Conservation (phyloP, 2,888 invertebrate genomes). For the Amblyteles armatorius region DNA sequence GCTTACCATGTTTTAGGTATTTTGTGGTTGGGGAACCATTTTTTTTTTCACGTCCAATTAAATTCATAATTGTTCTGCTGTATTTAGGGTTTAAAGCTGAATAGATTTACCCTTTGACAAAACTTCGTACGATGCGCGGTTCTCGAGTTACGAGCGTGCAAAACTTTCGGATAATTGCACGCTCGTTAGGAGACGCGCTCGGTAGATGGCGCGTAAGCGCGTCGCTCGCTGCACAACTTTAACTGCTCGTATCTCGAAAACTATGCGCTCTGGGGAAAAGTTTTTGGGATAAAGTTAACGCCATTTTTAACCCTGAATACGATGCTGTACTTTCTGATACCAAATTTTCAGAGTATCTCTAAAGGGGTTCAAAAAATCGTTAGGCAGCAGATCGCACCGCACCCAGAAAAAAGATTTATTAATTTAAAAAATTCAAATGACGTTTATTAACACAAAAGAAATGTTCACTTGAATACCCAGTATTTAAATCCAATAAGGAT, state of each 20-base stretch:
- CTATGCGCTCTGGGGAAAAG: neutral
- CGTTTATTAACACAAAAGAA: too few species aligned
- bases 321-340: too few species aligned
- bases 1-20: neutral
- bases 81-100: neutral
- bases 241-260: neutral
- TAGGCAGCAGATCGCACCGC: too few species aligned
- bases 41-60: neutral
- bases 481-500: too few species aligned
- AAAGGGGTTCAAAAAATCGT: too few species aligned
- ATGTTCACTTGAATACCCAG: too few species aligned
- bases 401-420: too few species aligned
- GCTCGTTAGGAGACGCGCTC: neutral
- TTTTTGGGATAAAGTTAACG: neutral
- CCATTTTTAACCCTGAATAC: neutral
- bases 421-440: too few species aligned
- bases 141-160: neutral
- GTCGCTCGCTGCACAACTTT: neutral
- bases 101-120: neutral
- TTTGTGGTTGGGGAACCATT: neutral
- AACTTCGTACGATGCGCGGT: neutral
- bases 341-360: too few species aligned
- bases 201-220: neutral
- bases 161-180: neutral
- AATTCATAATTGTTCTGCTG: neutral